Evolutionary conservation across 2,113 vertebrate species (phyloP).

Genomic region (Phoxinus phoxinus): DNA sequence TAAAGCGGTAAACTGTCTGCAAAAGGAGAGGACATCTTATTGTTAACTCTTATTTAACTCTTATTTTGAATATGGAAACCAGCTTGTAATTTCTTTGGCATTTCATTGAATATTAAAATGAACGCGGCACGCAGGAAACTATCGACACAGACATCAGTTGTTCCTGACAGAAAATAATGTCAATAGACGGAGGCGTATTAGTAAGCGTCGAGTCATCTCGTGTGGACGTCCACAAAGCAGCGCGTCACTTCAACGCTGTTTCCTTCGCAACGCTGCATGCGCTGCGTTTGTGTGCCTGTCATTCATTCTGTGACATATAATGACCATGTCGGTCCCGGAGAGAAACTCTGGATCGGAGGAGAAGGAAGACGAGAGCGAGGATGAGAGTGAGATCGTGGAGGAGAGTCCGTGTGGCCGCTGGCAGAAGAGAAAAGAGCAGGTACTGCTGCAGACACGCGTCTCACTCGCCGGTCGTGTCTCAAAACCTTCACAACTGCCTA

Average conservation of each 20-base stretch:
- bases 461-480: background rate
- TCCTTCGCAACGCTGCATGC: background rate
- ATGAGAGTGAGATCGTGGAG: conserved; percentile 83
- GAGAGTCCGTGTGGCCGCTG: conserved; percentile 84
- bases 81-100: background rate
- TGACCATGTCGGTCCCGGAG: conserved; percentile 64
- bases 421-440: conserved; percentile 85
- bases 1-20: background rate
- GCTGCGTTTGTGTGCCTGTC: background rate
- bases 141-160: background rate
- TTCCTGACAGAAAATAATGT: background rate
- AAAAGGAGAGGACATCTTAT: background rate
- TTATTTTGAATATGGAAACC: background rate
- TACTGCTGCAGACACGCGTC: conserved; percentile 39
- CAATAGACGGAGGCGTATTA: background rate
- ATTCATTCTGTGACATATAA: conserved; percentile 25
- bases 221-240: background rate
- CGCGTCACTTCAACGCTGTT: conserved; percentile 23
- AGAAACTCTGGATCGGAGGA: conserved; percentile 68
- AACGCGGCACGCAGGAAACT: background rate
- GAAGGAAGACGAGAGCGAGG: conserved; percentile 81
- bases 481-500: background rate
- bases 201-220: background rate
- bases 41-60: background rate
- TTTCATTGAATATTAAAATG: background rate